These are phyloP conservation scores for Cariama cristata DNA, from an alignment of 2,113 vertebrate genomes.

Conservation along the genomic window DNA sequence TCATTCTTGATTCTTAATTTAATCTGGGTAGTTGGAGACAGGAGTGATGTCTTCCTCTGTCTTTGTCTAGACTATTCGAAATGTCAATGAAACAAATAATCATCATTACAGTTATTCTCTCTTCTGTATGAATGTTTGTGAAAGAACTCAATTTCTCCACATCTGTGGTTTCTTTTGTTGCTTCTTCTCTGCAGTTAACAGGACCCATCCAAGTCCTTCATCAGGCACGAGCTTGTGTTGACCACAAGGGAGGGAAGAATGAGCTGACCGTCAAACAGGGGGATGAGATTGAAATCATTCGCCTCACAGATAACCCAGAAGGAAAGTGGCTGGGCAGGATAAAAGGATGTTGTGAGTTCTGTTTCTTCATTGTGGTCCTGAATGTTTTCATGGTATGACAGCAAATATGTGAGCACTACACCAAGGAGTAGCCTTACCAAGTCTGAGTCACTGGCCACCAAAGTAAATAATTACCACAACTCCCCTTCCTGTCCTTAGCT, in stretches of 20 bases:
- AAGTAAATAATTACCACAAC: neutral
- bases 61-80: neutral
- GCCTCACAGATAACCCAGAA: conserved; percentile 91
- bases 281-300: conserved; percentile 89
- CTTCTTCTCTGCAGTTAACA: conserved; percentile 73
- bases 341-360: conserved; percentile 85
- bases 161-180: neutral
- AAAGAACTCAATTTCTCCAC: neutral
- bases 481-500: neutral
- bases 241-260: conserved; percentile 84
- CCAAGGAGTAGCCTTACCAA: neutral
- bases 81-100: neutral
- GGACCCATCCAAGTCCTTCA: conserved; percentile 86
- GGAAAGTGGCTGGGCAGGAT: conserved; percentile 91
- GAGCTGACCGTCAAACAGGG: conserved; percentile 89
- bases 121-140: neutral
- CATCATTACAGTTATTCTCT: neutral
- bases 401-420: neutral
- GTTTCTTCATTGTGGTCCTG: neutral
- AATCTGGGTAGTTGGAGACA: neutral
- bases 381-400: neutral
- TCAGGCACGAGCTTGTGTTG: conserved; percentile 80
- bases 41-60: neutral
- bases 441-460: neutral
- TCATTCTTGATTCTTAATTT: neutral